Evolutionary conservation across 2,888 invertebrate species (phyloP), one percentile per base, ranked within the genome.

Genomic region (Melipona beecheii): DNA sequence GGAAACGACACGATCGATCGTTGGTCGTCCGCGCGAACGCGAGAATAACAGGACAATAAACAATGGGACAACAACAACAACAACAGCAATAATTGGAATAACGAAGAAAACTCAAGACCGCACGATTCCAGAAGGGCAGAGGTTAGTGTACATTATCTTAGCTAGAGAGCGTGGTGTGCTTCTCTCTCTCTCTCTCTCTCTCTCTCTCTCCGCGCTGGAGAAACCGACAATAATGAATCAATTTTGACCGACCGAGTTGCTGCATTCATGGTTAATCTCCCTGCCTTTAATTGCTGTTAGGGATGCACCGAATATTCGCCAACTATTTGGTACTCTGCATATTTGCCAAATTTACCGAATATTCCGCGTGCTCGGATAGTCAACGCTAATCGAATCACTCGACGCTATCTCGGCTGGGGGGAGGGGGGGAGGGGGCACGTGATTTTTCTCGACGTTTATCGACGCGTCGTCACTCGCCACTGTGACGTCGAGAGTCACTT

Each of bases 271-370:
- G 83, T 90, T 83, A 90, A 89, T 89, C 88, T 84, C 82, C 80
- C 72, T 83, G 79, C 82, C 86, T 83, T 88, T 89, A 89, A 89
- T 88, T 86, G 89, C 90, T 86, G 82, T 86, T 88, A 86, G 87
- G 76, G 81, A 90, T 87, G 83, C 88, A 86, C 74, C 81, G 85
- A 88, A 86, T 88, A 89, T 89, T 89, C 90, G 74, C 74, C 81
- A 89, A 89, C 89, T 90, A 90, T 90, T 90, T 82, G 83, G 79
- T 86, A 81, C 86, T 88, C 84, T 80, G 81, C 86, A 81, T 90
- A 85, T 90, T 90, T 83, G 83, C 76, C 86, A 80, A 88, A 90
- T 90, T 88, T 83, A 79, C 78, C 81, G 81, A 82, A 88, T 89
- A 83, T 74, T 88, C 86, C 64, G 77, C 80, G 66, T 85, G 73